These are phyloP conservation scores for Lochmaea crataegi DNA, from an alignment of 2,888 invertebrate species.

Conservation along the genomic window DNA sequence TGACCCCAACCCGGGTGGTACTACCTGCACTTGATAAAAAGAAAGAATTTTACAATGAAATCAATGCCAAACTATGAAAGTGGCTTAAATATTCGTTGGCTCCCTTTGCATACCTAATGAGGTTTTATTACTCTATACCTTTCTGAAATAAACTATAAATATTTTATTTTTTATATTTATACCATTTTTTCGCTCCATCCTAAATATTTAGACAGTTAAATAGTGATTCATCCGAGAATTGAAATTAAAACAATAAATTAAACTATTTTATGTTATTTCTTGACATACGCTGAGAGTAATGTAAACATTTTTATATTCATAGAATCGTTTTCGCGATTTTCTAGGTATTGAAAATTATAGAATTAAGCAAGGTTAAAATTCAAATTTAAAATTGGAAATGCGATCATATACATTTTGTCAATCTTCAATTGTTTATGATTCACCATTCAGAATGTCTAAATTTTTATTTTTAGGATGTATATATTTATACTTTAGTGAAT, in stretches of 20 bases:
- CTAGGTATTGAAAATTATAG: background rate
- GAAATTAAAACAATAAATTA: background rate
- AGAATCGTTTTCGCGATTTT: background rate
- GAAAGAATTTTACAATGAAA: no score
- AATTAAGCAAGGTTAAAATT: background rate
- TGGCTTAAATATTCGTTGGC: no score
- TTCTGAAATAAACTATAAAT: no score
- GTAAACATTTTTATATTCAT: background rate
- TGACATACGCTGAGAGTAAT: background rate
- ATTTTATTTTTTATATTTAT: background rate
- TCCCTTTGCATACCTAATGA: no score
- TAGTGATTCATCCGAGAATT: background rate
- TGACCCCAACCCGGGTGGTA: no score
- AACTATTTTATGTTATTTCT: background rate
- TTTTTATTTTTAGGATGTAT: slow-evolving; percentile 5
- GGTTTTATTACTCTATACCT: no score
- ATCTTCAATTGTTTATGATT: slow-evolving; percentile 14
- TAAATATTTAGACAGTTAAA: no score
- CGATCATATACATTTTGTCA: background rate
- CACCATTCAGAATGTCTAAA: background rate
- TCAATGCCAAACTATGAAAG: no score
- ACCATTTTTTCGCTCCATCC: background rate
- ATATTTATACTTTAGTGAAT: background rate
- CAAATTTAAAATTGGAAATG: slow-evolving; percentile 11
- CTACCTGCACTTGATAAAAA: no score